Percentiles rank a stretch among this genome's conserved stretches.
phyloP scores from a whole-genome alignment of 2,888 invertebrate genomes.

The Chrysina gloriosa region DNA sequence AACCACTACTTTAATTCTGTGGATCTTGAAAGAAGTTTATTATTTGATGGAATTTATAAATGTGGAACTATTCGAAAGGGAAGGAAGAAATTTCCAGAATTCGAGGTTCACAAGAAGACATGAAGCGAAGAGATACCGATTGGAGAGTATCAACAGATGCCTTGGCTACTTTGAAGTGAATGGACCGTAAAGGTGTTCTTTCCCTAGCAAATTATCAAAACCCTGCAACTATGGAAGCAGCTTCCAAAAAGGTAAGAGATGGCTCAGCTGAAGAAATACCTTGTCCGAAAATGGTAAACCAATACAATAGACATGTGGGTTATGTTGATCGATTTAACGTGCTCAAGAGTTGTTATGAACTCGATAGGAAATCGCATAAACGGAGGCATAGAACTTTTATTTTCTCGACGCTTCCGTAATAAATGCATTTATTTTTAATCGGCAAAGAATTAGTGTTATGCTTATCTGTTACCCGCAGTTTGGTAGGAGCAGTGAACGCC shows the following conservation, averaged over 20 bases:
- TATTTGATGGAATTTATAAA: too few species aligned
- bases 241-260: neutral
- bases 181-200: neutral
- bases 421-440: constrained; percentile 38
- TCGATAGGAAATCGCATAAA: constrained; percentile 43
- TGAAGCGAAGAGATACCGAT: constrained; percentile 5
- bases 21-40: constrained; percentile 7
- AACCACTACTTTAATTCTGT: neutral
- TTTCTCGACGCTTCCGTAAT: constrained; percentile 33
- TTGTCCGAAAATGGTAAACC: neutral
- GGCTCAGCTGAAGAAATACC: neutral
- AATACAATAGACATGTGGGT: neutral
- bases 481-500: constrained; percentile 21
- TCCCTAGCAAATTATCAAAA: neutral
- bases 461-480: neutral
- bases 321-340: neutral
- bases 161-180: constrained; percentile 2
- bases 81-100: neutral
- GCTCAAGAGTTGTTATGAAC: constrained; percentile 17
- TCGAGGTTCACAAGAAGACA: neutral
- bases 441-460: constrained; percentile 7
- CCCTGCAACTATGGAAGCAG: neutral
- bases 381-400: constrained; percentile 42
- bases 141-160: neutral
- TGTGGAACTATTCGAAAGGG: constrained; percentile 47